Conservation (phyloP, 1,140 invertebrate genomes). For the Bombus polaris region DNA sequence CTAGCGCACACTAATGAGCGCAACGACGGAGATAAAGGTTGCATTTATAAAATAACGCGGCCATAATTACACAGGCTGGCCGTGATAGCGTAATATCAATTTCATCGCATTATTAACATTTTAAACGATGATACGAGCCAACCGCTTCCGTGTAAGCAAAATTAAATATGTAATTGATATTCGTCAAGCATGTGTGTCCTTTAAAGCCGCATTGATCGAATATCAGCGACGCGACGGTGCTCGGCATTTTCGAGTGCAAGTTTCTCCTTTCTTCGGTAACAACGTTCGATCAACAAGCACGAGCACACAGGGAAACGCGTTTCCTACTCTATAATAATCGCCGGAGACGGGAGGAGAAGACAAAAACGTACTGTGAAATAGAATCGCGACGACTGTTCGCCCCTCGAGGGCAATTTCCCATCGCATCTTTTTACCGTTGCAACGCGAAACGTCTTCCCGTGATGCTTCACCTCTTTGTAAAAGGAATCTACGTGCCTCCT, state of each 20-base stretch:
- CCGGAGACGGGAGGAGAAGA: background rate
- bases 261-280: background rate
- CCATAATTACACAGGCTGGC: background rate
- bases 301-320: background rate
- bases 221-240: no score
- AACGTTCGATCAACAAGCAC: constrained; percentile 3
- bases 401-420: constrained; percentile 18
- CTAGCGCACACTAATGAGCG: background rate
- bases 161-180: background rate
- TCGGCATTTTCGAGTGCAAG: background rate
- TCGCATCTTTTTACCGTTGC: background rate
- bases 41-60: background rate
- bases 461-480: background rate
- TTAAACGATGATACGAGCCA: background rate
- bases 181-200: background rate
- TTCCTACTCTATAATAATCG: background rate
- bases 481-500: constrained; percentile 8
- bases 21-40: background rate
- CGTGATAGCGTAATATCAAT: constrained; percentile 13
- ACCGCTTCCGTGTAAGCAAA: no score
- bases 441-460: constrained; percentile 14
- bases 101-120: constrained; percentile 8
- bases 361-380: background rate
- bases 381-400: background rate
- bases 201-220: background rate